Conservation (phyloP, 35 echinoderm and acorn worm species). For the Diadema setosum region DNA sequence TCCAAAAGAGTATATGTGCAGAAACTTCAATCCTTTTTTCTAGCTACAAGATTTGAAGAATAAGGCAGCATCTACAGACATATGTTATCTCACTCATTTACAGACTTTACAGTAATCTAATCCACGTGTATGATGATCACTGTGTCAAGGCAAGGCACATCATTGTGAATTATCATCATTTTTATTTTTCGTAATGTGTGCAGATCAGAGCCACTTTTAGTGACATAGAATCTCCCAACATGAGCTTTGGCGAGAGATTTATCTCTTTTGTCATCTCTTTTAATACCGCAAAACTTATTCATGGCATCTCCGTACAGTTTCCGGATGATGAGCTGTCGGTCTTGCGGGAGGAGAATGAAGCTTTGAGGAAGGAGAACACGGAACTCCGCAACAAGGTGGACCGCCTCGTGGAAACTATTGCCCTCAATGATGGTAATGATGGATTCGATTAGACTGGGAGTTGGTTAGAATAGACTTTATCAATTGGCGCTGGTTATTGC, state of each 20-base stretch:
- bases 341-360: background rate
- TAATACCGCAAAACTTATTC: background rate
- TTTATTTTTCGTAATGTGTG: background rate
- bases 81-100: no score
- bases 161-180: background rate
- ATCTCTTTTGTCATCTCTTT: background rate
- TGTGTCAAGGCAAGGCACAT: background rate
- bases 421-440: slow-evolving; percentile 6
- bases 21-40: no score
- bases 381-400: slow-evolving; percentile 8
- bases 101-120: no score
- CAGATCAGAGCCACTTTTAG: background rate
- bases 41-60: no score
- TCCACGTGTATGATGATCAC: background rate
- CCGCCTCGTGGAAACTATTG: background rate
- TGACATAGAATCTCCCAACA: background rate
- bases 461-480: no score
- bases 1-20: no score
- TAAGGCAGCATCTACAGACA: no score
- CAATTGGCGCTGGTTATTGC: no score
- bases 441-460: no score
- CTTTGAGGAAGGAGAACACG: background rate
- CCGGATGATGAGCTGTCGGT: slow-evolving; percentile 4
- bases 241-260: background rate
- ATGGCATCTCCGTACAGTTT: background rate